Evolutionary conservation across 2,888 invertebrate genomes (phyloP), one percentile per base, ranked within the genome.

Genomic region (Byasa hedistus): DNA sequence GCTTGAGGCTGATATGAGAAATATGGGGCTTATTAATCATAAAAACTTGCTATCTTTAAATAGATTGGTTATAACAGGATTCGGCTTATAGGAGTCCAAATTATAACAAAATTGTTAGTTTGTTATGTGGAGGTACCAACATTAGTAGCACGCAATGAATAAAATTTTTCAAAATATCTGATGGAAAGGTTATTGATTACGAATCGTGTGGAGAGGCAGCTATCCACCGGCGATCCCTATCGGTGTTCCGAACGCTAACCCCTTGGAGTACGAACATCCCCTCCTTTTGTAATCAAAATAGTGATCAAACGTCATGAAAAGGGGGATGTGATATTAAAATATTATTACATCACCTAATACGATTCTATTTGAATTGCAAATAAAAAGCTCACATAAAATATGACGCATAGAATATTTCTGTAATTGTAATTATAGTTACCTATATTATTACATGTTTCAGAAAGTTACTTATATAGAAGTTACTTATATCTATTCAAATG

Each of bases 261-360:
- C 79, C 78, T 73, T 72, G 68, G 70, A 70, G 71, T 68, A 72
- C 77, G 79, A 81, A 82, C 75, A 76, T 78, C 69, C 76, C 76
- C 65, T 76, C 84, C 87, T 80, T 83, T 83, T 83, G 84, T 86
- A 87, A 87, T 88, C 87, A 87, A 86, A 88, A 87, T 84, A 82
- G 87, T 89, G 86, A 89, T 90, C 86, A 89, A 89, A 86, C 80
- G 82, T 76, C 76, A 82, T 76, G 82, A 84, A 83, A 83, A 81
- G 83, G 85, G 82, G 80, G 76, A 76, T 74, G 76, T 70, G 75
- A 81, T 75, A 80, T 57, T 80, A 81, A 83, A 85, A 87, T 85
- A 19, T 84, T 84, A 87, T 89, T 87, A 84, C 78, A 85, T 87
- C 84, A 86, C 87, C 84, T 83, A 86, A 84, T 81, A 79, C 75